Evolutionary conservation across 2,888 invertebrate genomes (phyloP), one percentile per base, ranked within the genome.

Genomic region (Agrilus cyanescens): DNA sequence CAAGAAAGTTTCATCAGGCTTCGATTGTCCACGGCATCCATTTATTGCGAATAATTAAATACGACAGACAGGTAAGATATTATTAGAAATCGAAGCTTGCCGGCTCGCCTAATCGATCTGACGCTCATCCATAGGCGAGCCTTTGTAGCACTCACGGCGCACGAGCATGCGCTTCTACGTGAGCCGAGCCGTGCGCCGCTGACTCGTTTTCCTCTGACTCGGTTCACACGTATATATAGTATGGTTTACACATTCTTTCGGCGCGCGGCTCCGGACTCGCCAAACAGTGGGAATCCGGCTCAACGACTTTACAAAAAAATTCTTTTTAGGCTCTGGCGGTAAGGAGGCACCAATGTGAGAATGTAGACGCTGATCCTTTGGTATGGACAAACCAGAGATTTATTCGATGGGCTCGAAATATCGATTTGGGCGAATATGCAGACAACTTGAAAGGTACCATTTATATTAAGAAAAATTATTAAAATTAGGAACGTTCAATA

Each of bases 371-470:
- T 4, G 94, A 95, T 71, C 91, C 93, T 38, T 74, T 94, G 54
- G 91, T 95, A 40, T 95, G 95, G 95, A 93, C 91, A 56, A 94
- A 93, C 71, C 86, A 89, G 63, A 78, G 93, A 60, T 89, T 94
- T 65, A 84, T 93, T 57, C 82, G 88, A 61, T 95, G 94, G 95
- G 85, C 90, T 20, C 77, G 88, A 58, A 86, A 85, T 64, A 93
- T 95, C 62, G 93, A 95, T 72, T 75, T 95, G 58, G 83, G 83
- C 45, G 94, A 94, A 73, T 94, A 91, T 65, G 87, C 90, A 52
- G 89, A 89, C 53, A 90, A 90, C 68, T 74, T 94, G 33, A 89
- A 88, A 80, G 89, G 89, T 87, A 65, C 56, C 58, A 48, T 41
- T 25, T 10, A 20, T 7, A 20, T 10, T 10, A 25, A 25, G 10